Conservation (phyloP, 2,113 vertebrate genomes). For the Zapornia atra region DNA sequence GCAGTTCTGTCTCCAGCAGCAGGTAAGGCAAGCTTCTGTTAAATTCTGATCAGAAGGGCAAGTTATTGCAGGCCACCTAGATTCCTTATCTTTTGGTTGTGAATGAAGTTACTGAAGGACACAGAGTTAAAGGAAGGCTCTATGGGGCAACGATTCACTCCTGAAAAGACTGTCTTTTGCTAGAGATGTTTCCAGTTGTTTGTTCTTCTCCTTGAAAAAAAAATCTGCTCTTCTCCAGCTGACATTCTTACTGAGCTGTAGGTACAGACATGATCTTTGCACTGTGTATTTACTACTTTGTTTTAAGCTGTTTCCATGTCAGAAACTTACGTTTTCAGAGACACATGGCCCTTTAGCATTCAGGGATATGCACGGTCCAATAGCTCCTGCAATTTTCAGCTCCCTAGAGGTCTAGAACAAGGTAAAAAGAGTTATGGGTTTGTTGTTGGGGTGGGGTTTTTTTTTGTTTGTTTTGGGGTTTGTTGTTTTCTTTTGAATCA, state of each 20-base stretch:
- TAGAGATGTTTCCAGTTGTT: neutral
- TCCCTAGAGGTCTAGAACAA: conserved; percentile 89
- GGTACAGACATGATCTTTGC: neutral
- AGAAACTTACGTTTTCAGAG: conserved; percentile 91
- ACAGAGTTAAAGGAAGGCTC: neutral
- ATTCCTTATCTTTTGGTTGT: neutral
- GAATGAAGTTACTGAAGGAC: neutral
- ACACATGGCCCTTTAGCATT: conserved; percentile 89
- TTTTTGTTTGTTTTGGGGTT: neutral
- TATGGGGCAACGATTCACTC: neutral
- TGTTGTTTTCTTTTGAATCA: neutral
- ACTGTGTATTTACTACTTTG: neutral
- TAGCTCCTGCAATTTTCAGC: conserved; percentile 91
- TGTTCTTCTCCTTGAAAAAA: neutral
- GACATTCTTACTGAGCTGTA: neutral
- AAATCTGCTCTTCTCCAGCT: neutral
- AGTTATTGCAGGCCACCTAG: neutral
- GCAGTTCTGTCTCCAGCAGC: neutral
- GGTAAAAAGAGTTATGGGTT: neutral
- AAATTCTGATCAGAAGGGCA: neutral
- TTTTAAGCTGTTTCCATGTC: neutral
- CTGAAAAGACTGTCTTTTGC: neutral
- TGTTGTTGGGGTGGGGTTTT: neutral
- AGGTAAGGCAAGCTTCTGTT: neutral
- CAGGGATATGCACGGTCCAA: conserved; percentile 92